Evolutionary conservation across 2,797 vertebrate species (phyloP).

Genomic region (Notamacropus eugenii): DNA sequence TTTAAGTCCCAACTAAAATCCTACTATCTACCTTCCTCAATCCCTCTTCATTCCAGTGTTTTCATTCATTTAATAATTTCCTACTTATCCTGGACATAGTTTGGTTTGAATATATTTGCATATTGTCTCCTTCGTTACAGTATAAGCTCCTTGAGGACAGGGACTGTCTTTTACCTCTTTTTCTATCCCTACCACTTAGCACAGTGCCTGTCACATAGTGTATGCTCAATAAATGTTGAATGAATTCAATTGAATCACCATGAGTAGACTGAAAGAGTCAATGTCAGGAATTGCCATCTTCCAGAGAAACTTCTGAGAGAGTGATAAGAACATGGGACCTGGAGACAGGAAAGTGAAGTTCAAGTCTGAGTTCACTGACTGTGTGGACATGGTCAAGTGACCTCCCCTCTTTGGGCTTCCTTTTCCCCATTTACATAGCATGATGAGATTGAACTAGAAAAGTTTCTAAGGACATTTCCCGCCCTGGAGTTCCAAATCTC

Average conservation of each 20-base stretch:
- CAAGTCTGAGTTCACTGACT: not conserved
- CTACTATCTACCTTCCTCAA: not conserved
- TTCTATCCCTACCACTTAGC: not conserved
- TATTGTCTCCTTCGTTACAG: not conserved
- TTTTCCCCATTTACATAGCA: not conserved
- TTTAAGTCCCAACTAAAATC: not conserved
- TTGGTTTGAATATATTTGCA: not conserved
- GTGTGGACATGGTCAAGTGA: not conserved
- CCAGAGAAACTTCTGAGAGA: not conserved
- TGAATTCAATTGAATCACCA: not conserved
- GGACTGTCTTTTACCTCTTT: not conserved
- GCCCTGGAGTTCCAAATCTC: not conserved
- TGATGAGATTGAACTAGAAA: not conserved
- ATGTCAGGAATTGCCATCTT: not conserved
- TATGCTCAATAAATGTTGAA: not conserved
- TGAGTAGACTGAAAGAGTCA: not conserved
- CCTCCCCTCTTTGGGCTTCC: not conserved
- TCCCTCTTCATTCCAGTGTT: not conserved
- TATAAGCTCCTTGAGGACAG: not conserved
- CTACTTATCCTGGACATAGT: not conserved
- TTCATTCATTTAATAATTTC: not conserved
- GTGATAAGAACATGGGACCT: not conserved
- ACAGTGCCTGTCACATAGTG: not conserved
- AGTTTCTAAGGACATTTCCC: not conserved
- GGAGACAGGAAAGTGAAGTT: not conserved